Percentiles rank a stretch among this genome's conserved stretches.
Conservation (phyloP, 2,888 invertebrate genomes). For the Xestia rhomboidea region DNA sequence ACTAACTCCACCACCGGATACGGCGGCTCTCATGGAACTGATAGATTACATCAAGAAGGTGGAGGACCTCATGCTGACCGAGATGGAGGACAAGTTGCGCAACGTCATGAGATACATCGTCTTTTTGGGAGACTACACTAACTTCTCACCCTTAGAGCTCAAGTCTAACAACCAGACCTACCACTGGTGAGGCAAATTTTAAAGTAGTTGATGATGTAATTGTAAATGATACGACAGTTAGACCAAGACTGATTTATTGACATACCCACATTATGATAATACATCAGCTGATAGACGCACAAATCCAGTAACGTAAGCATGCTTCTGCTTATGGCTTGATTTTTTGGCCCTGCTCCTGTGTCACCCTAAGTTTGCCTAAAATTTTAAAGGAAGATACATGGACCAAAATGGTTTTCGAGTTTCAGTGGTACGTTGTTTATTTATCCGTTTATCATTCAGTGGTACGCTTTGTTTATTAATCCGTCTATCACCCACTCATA, state of each 20-base stretch:
- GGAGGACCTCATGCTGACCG: slow-evolving; percentile 92
- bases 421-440: no score
- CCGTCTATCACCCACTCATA: not conserved
- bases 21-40: slow-evolving; percentile 96
- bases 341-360: not conserved
- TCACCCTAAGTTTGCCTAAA: not conserved
- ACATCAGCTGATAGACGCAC: not conserved
- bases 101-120: slow-evolving; percentile 93
- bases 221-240: no score
- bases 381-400: not conserved
- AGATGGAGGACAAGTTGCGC: slow-evolving; percentile 94
- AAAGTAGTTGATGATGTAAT: no score
- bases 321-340: not conserved
- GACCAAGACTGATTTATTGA: no score
- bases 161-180: slow-evolving; percentile 97
- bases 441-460: no score
- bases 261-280: no score
- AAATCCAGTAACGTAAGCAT: not conserved
- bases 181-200: slow-evolving; percentile 91
- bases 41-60: slow-evolving; percentile 94
- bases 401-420: no score
- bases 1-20: slow-evolving; percentile 94
- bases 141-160: slow-evolving; percentile 95
- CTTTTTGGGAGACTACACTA: slow-evolving; percentile 95
- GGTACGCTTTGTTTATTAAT: no score